Conservation (phyloP, 2,888 invertebrate genomes). For the Cheilosia pagana region DNA sequence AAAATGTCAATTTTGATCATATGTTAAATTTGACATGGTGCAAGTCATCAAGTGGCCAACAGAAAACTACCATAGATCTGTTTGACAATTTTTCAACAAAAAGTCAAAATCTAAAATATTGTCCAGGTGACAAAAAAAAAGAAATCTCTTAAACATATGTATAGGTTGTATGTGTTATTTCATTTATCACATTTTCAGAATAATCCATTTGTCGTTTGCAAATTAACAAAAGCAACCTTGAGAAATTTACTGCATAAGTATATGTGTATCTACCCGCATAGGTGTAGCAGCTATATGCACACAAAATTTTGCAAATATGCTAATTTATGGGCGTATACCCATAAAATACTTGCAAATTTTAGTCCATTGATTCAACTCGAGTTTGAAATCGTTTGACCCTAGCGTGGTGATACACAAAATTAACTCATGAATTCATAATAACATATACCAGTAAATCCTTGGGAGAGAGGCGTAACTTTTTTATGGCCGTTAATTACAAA, state of each 20-base stretch:
- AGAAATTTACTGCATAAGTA: not conserved
- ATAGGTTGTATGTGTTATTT: not conserved
- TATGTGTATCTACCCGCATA: not conserved
- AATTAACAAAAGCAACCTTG: constrained; percentile 2
- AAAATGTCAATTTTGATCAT: too few species aligned
- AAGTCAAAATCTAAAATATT: too few species aligned
- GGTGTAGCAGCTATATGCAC: not conserved
- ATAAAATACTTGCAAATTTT: constrained; percentile 34
- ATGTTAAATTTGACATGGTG: too few species aligned
- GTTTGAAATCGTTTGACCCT: constrained; percentile 10
- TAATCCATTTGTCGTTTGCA: not conserved
- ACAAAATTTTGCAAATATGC: constrained; percentile 12
- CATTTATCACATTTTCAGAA: not conserved
- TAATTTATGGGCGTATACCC: constrained; percentile 25
- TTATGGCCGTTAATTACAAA: constrained; percentile 70
- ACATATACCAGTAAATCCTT: constrained; percentile 53
- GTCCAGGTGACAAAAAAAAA: not conserved
- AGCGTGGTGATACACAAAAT: constrained; percentile 51
- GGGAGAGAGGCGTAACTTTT: constrained; percentile 62
- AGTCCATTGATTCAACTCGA: constrained; percentile 9
- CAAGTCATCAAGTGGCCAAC: too few species aligned
- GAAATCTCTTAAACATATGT: too few species aligned
- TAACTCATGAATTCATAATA: constrained; percentile 63
- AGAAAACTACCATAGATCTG: too few species aligned
- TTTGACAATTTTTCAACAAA: too few species aligned